Evolutionary conservation across 2,888 invertebrate species (phyloP), one percentile per base, ranked within the genome.

Genomic region (Syrista parreyssii): DNA sequence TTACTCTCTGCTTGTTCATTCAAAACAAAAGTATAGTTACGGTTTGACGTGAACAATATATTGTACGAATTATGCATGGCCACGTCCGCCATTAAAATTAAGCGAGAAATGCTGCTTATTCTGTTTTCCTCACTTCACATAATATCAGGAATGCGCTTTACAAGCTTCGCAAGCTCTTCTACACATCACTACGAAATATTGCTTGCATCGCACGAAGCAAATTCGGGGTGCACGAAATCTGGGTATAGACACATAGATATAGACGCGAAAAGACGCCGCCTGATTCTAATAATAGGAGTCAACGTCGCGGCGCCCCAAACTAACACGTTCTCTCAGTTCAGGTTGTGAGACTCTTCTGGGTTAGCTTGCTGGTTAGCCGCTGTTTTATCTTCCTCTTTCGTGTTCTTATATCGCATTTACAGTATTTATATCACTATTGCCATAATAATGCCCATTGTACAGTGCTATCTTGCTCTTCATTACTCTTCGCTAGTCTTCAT

Each of bases 241-340:
- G 78, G 82, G 81, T 73, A 77, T 75, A 80, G 85, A 86, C 86
- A 84, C 82, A 77, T 75, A 80, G 85, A 86, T 86, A 84, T 83
- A 83, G 77, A 84, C 82, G 79, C 82, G 82, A 85, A 87, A 86
- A 86, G 85, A 84, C 84, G 85, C 83, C 83, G 84, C 78, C 80
- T 78, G 81, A 83, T 23, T 55, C 89, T 90, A 90, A 89, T 87
- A 89, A 89, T 90, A 90, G 89, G 86, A 84, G 78, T 82, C 83
- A 79, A 83, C 79, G 74, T 79, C 75, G 78, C 78, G 75, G 76
- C 77, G 81, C 78, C 82, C 79, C 80, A 76, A 82, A 82, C 84
- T 84, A 76, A 76, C 81, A 83, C 80, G 82, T 83, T 76, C 81
- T 55, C 55, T 55, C 55, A 55, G 55, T 55, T 55, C 55, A 55